These are phyloP conservation scores for Atherinomorus stipes DNA, from an alignment of 2,113 vertebrate species.

Conservation along the genomic window DNA sequence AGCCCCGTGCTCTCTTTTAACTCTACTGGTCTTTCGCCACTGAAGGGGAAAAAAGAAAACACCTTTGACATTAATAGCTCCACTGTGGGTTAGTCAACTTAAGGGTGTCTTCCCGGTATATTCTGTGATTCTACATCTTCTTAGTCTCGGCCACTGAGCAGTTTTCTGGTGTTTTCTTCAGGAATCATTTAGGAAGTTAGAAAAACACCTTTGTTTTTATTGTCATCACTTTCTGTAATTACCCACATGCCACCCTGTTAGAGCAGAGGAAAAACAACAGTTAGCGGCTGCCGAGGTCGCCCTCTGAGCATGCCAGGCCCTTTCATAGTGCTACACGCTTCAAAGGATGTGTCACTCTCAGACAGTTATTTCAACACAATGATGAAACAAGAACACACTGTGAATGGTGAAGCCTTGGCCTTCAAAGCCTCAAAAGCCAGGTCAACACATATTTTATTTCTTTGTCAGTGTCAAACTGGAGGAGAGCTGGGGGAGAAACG, in stretches of 20 bases:
- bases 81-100: conserved; percentile 63
- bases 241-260: conserved; percentile 68
- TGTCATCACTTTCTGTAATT: conserved; percentile 81
- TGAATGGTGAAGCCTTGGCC: conserved; percentile 53
- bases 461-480: conserved; percentile 52
- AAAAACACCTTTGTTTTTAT: conserved; percentile 80
- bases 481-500: conserved; percentile 8
- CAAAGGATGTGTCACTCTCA: conserved; percentile 73
- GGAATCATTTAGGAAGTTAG: conserved; percentile 78
- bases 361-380: conserved; percentile 69
- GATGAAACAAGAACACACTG: conserved; percentile 69
- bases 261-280: conserved; percentile 75
- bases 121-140: conserved; percentile 51
- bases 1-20: conserved; percentile 48
- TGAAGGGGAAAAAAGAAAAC: conserved; percentile 52
- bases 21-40: conserved; percentile 64
- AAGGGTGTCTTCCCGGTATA: conserved; percentile 56
- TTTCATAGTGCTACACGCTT: conserved; percentile 56
- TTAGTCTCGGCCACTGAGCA: conserved; percentile 40
- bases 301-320: conserved; percentile 42
- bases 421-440: conserved; percentile 61
- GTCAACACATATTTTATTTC: conserved; percentile 65
- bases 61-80: conserved; percentile 77
- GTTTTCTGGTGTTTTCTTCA: conserved; percentile 66
- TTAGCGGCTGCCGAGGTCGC: conserved; percentile 68